phyloP scores from a whole-genome alignment of 2,113 vertebrate genomes.

The Rhabdornis inornatus region DNA sequence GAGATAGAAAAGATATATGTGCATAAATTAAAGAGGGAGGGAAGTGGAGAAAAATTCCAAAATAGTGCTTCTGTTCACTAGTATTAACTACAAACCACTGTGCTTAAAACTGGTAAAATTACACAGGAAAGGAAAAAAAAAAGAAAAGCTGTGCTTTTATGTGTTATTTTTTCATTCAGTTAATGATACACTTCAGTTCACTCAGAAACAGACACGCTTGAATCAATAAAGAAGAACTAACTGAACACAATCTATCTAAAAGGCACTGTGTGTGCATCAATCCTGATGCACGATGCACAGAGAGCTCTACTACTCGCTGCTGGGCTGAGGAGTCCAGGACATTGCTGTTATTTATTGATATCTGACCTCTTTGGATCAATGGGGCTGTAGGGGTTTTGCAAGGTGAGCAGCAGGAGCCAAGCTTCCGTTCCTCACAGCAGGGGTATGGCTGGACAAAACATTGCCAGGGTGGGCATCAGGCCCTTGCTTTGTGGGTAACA shows the following conservation, averaged over 20 bases:
- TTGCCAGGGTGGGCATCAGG: neutral
- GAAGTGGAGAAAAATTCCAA: neutral
- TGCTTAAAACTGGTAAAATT: neutral
- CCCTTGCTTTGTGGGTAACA: accelerated
- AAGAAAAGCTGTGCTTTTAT: neutral
- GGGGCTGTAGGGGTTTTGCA: neutral
- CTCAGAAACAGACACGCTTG: neutral
- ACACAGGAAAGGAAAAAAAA: neutral
- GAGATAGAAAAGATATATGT: neutral
- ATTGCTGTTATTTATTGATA: neutral
- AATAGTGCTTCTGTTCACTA: neutral
- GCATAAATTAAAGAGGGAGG: neutral
- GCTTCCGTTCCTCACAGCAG: neutral
- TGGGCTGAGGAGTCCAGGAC: neutral
- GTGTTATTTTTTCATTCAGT: conserved; percentile 22
- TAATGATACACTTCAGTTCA: conserved; percentile 6
- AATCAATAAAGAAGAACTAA: conserved; percentile 29
- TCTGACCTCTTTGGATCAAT: accelerated
- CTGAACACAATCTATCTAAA: neutral
- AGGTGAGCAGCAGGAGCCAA: accelerated
- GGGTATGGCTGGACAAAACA: neutral
- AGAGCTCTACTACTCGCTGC: neutral
- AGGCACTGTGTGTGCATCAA: neutral
- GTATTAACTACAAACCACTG: neutral
- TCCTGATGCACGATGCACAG: neutral